Conservation (phyloP, 2,888 invertebrate genomes). For the Tholera decimalis region DNA sequence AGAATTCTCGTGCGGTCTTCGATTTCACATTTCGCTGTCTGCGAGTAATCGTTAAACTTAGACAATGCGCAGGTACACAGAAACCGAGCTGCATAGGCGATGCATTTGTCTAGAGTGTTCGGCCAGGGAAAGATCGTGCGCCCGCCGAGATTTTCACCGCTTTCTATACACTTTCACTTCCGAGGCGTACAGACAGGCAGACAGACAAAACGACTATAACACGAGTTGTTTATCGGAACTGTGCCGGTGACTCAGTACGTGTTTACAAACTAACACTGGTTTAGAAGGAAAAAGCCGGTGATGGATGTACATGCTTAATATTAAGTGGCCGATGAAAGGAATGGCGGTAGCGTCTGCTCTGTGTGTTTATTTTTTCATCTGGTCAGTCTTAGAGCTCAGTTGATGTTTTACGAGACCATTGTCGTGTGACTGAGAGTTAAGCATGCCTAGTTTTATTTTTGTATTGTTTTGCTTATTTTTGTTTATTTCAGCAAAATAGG, state of each 20-base stretch:
- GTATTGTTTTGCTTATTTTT: not conserved
- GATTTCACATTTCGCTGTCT: conserved; percentile 57
- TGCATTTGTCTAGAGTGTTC: conserved; percentile 73
- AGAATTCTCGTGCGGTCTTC: conserved; percentile 39
- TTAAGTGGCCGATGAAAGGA: conserved; percentile 26
- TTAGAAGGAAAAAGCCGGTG: conserved; percentile 61
- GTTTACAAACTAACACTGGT: conserved; percentile 67
- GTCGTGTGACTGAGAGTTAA: conserved; percentile 8
- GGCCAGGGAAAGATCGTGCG: conserved; percentile 71
- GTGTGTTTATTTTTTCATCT: conserved; percentile 12
- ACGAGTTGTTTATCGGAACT: conserved; percentile 74
- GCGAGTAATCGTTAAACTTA: conserved; percentile 46
- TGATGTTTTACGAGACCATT: not conserved
- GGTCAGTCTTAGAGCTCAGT: not conserved
- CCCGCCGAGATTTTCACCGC: conserved; percentile 76
- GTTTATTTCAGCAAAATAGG: conserved; percentile 1
- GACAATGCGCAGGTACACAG: conserved; percentile 52
- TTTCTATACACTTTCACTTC: conserved; percentile 86
- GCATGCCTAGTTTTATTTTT: not conserved
- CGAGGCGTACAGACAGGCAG: conserved; percentile 68
- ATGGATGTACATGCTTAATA: conserved; percentile 36
- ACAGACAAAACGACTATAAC: conserved; percentile 77
- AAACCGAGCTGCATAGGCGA: conserved; percentile 71
- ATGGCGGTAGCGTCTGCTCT: not conserved
- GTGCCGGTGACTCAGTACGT: conserved; percentile 73